Percentiles rank a stretch among this genome's conserved stretches.
Evolutionary conservation across 2,797 vertebrate genomes (phyloP).

Genomic region (Onychomys torridus): DNA sequence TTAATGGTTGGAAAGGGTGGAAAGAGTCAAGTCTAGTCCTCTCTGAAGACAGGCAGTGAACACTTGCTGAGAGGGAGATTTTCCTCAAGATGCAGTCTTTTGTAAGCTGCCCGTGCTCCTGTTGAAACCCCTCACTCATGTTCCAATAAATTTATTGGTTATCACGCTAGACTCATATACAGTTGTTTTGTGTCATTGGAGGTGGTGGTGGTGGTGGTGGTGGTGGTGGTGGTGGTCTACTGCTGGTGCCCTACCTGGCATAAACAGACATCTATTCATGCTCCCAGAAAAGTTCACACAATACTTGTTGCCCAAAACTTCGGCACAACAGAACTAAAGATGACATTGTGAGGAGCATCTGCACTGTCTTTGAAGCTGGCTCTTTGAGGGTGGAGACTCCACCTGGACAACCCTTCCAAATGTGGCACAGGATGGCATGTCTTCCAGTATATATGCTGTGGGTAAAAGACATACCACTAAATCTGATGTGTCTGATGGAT

Average conservation of each 20-base stretch:
- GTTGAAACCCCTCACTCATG: background rate
- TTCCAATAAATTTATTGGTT: background rate
- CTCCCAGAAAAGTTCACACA: background rate
- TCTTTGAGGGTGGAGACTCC: background rate
- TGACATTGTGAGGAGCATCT: background rate
- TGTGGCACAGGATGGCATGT: background rate
- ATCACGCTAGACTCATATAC: background rate
- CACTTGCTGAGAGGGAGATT: background rate
- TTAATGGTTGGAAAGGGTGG: background rate
- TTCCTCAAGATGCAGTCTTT: background rate
- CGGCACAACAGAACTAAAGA: background rate
- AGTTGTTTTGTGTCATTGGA: too few species aligned
- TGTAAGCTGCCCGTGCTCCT: background rate
- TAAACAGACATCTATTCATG: too few species aligned
- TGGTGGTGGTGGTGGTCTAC: too few species aligned
- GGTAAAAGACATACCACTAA: background rate
- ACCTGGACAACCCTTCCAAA: background rate
- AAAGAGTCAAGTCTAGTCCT: background rate
- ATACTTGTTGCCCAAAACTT: background rate
- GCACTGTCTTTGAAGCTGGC: background rate
- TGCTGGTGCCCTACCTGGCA: too few species aligned
- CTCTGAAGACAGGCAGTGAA: background rate
- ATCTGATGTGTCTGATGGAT: background rate
- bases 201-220: too few species aligned
- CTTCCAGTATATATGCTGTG: background rate